These are phyloP conservation scores for Dolomedes plantarius DNA, from an alignment of 2,888 invertebrate genomes.

Conservation along the genomic window DNA sequence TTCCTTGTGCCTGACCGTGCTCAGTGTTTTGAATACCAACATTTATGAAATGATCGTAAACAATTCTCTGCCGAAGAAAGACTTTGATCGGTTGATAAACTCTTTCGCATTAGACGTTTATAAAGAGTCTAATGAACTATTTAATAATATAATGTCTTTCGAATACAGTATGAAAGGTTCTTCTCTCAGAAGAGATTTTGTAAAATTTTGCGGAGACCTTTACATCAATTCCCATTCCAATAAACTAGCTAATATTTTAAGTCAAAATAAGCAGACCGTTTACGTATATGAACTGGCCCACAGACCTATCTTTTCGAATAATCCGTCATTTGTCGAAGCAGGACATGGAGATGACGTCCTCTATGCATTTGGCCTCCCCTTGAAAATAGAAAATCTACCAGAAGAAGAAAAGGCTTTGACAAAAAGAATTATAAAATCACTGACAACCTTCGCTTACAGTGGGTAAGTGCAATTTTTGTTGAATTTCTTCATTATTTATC, in stretches of 20 bases:
- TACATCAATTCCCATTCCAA: conserved; percentile 65
- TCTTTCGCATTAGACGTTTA: conserved; percentile 42
- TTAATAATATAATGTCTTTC: conserved; percentile 37
- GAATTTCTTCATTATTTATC: neutral
- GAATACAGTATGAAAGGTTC: conserved; percentile 9
- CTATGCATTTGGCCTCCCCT: conserved; percentile 68
- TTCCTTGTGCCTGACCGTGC: conserved; percentile 73
- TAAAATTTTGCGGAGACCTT: conserved; percentile 72
- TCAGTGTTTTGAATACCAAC: conserved; percentile 67
- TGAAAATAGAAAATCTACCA: conserved; percentile 17
- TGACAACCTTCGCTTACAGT: conserved; percentile 59
- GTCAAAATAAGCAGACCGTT: conserved; percentile 50
- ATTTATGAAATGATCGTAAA: conserved; percentile 71
- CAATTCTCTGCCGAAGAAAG: conserved; percentile 53
- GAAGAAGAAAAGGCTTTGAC: conserved; percentile 48
- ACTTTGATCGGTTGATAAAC: conserved; percentile 58
- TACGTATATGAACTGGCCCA: conserved; percentile 75
- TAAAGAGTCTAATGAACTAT: conserved; percentile 22
- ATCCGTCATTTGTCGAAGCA: conserved; percentile 71
- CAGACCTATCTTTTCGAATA: conserved; percentile 73
- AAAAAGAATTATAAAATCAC: conserved; percentile 28
- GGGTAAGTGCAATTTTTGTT: conserved; percentile 63
- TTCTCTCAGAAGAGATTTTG: conserved; percentile 34
- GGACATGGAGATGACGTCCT: conserved; percentile 73
- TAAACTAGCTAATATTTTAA: conserved; percentile 29